Conservation (phyloP, 1,140 invertebrate species). For the Drosophila lowei region DNA sequence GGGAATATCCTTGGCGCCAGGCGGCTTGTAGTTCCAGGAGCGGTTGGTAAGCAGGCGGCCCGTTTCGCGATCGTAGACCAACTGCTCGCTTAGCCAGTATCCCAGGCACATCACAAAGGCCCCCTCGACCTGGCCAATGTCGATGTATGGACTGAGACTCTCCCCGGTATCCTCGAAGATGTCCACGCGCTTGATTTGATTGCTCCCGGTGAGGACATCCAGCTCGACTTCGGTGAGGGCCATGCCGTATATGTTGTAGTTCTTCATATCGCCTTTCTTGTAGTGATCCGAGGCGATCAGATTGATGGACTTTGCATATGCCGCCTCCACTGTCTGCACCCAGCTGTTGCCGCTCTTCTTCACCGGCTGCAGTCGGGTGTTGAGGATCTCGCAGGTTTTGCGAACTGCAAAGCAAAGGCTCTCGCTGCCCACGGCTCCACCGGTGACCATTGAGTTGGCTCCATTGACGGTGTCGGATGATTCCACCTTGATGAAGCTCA, state of each 20-base stretch:
- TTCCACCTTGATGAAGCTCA: slow-evolving; percentile 88
- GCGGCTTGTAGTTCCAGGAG: slow-evolving; percentile 94
- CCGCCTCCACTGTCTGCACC: slow-evolving; percentile 85
- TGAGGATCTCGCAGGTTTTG: slow-evolving; percentile 87
- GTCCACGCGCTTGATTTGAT: slow-evolving; percentile 87
- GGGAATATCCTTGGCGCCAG: slow-evolving; percentile 92
- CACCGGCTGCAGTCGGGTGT: slow-evolving; percentile 86
- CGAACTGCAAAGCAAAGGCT: slow-evolving; percentile 84
- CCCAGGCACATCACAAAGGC: slow-evolving; percentile 94
- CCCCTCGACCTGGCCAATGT: slow-evolving; percentile 94
- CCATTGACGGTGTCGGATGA: slow-evolving; percentile 87
- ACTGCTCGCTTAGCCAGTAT: slow-evolving; percentile 90
- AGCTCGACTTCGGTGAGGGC: slow-evolving; percentile 88
- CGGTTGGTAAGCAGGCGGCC: slow-evolving; percentile 87
- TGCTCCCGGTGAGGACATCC: slow-evolving; percentile 90
- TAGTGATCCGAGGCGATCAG: slow-evolving; percentile 87
- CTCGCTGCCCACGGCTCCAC: slow-evolving; percentile 88
- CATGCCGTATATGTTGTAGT: slow-evolving; percentile 87
- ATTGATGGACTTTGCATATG: slow-evolving; percentile 85
- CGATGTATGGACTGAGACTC: slow-evolving; percentile 90
- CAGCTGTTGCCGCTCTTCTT: slow-evolving; percentile 85
- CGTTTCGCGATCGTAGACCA: slow-evolving; percentile 85
- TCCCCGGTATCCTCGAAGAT: slow-evolving; percentile 90
- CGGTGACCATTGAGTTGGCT: slow-evolving; percentile 87
- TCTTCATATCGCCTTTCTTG: slow-evolving; percentile 83